These are phyloP conservation scores for Zosterops lateralis DNA, from an alignment of 2,113 vertebrate species.

Conservation along the genomic window DNA sequence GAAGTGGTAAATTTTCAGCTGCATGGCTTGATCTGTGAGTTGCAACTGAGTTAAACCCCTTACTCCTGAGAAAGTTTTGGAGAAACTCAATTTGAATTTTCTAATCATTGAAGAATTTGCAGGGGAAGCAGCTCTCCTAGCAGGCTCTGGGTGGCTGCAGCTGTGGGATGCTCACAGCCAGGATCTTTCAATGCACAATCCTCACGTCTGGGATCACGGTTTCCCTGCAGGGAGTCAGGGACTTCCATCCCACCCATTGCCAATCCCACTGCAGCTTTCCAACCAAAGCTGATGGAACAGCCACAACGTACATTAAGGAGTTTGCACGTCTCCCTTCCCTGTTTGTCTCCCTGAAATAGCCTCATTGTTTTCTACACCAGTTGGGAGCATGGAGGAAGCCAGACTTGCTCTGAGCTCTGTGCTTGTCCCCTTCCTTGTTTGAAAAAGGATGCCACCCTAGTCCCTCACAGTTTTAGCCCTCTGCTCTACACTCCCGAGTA, in stretches of 20 bases:
- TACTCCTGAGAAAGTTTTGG: neutral
- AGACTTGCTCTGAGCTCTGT: neutral
- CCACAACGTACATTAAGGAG: neutral
- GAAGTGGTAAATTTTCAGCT: neutral
- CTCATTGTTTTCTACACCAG: neutral
- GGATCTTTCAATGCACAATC: neutral
- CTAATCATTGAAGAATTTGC: neutral
- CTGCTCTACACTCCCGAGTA: neutral
- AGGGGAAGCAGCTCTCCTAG: neutral
- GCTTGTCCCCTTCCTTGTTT: neutral
- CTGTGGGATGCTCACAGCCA: neutral
- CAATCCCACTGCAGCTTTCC: neutral
- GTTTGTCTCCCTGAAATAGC: neutral
- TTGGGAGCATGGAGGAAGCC: neutral
- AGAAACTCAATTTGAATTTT: neutral
- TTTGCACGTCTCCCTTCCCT: neutral
- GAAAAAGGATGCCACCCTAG: neutral
- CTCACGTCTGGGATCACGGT: fast-evolving
- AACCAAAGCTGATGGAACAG: neutral
- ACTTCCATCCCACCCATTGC: neutral
- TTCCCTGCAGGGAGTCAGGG: neutral
- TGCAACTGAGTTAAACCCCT: neutral
- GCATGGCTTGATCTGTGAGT: neutral
- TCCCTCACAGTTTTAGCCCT: neutral
- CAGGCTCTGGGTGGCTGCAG: neutral